phyloP scores from a whole-genome alignment of 2,797 vertebrate species.

The Iguana delicatissima region DNA sequence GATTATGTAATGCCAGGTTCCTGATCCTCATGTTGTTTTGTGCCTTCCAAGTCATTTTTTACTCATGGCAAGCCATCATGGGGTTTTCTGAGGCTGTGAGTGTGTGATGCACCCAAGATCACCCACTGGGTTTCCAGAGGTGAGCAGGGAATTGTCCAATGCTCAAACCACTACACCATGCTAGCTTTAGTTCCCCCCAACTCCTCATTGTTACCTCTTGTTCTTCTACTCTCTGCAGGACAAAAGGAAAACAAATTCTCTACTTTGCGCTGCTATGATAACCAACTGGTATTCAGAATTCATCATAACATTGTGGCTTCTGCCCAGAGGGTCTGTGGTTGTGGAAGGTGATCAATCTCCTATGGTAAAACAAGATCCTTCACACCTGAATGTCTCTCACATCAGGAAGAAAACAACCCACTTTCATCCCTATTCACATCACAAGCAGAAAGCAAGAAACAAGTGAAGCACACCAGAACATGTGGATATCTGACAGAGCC shows the following conservation, averaged over 20 bases:
- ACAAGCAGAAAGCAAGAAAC: background rate
- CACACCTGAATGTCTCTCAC: background rate
- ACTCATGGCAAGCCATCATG: too few species aligned
- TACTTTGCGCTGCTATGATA: background rate
- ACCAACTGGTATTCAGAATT: background rate
- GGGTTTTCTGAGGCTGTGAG: too few species aligned
- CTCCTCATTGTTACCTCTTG: background rate
- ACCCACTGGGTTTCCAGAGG: too few species aligned
- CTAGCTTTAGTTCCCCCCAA: background rate
- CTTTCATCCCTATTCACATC: background rate
- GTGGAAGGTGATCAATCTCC: background rate
- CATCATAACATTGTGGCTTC: background rate
- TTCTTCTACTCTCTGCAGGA: background rate
- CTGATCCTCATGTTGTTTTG: background rate
- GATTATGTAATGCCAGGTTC: background rate
- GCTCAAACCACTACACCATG: too few species aligned
- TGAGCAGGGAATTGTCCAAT: too few species aligned
- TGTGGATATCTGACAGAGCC: background rate
- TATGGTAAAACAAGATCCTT: background rate
- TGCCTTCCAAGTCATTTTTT: too few species aligned
- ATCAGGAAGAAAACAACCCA: background rate
- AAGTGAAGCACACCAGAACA: background rate
- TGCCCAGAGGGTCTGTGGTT: background rate
- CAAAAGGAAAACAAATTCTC: background rate
- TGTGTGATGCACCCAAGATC: too few species aligned